Base-by-base conservation (phyloP, 1,140 invertebrate species). In the Amphibalanus amphitrite region DNA sequence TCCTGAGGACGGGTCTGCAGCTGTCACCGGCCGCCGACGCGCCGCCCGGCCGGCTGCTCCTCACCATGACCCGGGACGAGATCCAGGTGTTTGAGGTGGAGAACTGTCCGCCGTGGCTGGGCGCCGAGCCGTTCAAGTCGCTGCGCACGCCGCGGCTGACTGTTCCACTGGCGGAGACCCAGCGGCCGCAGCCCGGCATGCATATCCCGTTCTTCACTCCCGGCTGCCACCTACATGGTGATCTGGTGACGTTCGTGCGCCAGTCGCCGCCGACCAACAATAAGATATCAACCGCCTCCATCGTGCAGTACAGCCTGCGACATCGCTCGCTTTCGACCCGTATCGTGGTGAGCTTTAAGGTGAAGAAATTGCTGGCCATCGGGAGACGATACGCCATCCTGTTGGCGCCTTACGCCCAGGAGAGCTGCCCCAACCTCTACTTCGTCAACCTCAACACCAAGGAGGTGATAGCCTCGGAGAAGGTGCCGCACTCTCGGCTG, bases 341-440 rank as follows among this genome's bases (percentile, higher is more conserved):
- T 20, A 59, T 59, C 47, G 47, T 59, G 47, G 47, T 77, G 17
- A 73, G 75, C 17, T 73, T 75, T 30, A 77, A 75, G 73, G 76
- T 76, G 40, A 77, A 76, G 72, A 74, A 74, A 29, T 70, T 78
- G 17, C 69, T 78, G 47, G 77, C 75, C 29, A 73, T 77, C 69
- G 77, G 77, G 28, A 73, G 75, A 25, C 75, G 76, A 33, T 78
- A 75, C 71, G 69, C 74, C n/a, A 71, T 74, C 1, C 47, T 78
- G 33, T 33, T 77, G 4, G 76, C 76, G 13, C 71, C 74, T 3
- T 74, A 73, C 71, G 72, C 67, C 30, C 72, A 74, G 38, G 73
- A 72, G 10, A 72, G 74, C 38, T 64, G 70, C 15, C 75, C 76
- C 28, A 77, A 76, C 40, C 76, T 78, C 28, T 67, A 75, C 29